These are phyloP conservation scores for Solenopsis invicta DNA, from an alignment of 1,140 invertebrate genomes.

Conservation along the genomic window DNA sequence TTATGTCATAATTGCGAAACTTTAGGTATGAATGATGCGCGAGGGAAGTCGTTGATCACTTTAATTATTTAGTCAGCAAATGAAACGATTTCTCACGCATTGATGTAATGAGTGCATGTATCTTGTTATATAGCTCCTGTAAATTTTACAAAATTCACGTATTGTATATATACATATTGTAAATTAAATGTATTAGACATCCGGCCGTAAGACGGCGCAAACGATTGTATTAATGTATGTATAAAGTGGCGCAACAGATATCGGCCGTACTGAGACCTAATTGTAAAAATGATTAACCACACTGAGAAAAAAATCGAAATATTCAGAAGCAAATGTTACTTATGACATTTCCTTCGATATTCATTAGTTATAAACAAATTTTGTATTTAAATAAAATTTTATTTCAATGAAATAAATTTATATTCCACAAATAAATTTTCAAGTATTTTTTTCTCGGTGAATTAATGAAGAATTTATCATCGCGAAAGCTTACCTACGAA, in stretches of 20 bases:
- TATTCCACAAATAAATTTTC: too few species aligned
- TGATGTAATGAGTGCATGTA: conserved; percentile 3
- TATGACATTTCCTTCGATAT: too few species aligned
- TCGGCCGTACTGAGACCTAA: background rate
- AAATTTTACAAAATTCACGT: conserved; percentile 22
- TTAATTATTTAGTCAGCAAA: background rate
- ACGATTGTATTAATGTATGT: conserved; percentile 5
- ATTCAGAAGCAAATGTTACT: too few species aligned
- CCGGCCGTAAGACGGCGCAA: background rate
- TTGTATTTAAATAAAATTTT: too few species aligned
- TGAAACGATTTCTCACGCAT: conserved; percentile 7
- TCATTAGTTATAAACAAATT: too few species aligned
- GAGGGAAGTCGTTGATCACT: background rate
- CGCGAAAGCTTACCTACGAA: conserved; percentile 37
- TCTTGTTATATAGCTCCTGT: conserved; percentile 24
- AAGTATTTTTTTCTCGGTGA: too few species aligned
- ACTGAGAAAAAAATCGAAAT: too few species aligned
- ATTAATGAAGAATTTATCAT: conserved; percentile 16
- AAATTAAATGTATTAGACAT: conserved; percentile 19
- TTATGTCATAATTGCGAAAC: background rate
- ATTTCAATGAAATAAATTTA: too few species aligned
- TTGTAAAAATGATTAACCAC: conserved; percentile 21
- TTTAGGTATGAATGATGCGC: background rate
- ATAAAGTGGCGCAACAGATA: background rate
- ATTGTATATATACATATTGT: conserved; percentile 7